Percentiles rank a stretch among this genome's conserved stretches.
Evolutionary conservation across 2,888 invertebrate genomes (phyloP).

Genomic region (Microchrysa polita): DNA sequence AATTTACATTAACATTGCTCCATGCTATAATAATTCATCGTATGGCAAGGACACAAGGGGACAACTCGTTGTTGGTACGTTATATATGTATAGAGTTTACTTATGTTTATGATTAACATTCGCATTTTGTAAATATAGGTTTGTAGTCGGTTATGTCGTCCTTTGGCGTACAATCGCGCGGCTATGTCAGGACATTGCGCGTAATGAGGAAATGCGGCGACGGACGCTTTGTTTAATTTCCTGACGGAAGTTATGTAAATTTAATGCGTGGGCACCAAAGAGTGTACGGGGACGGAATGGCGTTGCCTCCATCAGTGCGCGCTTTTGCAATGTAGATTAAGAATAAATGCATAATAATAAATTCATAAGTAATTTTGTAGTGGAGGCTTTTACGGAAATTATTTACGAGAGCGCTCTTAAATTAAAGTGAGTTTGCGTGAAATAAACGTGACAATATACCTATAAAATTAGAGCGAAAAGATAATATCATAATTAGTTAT

Average conservation of each 20-base stretch:
- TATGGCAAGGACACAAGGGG: not conserved
- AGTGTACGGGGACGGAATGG: not conserved
- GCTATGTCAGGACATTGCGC: not conserved
- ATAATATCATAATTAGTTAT: too few relatives aligned
- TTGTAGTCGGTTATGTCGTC: not conserved
- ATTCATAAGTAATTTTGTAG: conserved; percentile 16
- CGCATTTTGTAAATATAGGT: too few relatives aligned
- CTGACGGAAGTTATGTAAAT: conserved; percentile 36
- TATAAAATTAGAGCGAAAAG: too few relatives aligned
- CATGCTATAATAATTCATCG: conserved; percentile 6
- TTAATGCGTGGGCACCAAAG: not conserved
- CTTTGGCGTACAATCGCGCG: conserved; percentile 8
- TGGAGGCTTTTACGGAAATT: not conserved
- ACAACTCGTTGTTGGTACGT: not conserved
- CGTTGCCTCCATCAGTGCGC: too few relatives aligned
- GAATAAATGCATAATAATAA: conserved; percentile 14
- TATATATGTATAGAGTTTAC: conserved; percentile 30
- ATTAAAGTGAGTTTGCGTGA: too few relatives aligned
- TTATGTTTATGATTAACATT: conserved; percentile 30
- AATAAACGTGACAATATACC: too few relatives aligned
- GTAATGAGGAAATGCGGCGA: not conserved
- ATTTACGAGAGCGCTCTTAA: too few relatives aligned
- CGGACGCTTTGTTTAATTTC: conserved; percentile 36
- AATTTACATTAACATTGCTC: not conserved
- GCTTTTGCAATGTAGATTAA: not conserved